Evolutionary conservation across 2,113 vertebrate species (phyloP).

Genomic region (Chamaea fasciata): DNA sequence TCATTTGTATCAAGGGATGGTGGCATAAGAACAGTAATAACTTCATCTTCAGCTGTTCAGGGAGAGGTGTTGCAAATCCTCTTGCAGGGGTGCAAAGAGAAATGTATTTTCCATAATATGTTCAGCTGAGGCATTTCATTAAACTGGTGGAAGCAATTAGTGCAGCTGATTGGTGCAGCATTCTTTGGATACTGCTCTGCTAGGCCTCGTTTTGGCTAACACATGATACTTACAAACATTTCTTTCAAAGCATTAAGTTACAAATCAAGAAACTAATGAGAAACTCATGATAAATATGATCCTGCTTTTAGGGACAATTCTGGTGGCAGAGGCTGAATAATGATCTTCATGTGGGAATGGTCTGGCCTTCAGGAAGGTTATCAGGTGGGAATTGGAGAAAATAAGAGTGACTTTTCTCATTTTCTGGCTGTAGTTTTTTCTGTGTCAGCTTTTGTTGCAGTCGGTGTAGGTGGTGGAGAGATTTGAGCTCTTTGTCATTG

Average conservation of each 20-base stretch:
- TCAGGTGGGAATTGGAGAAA: background rate
- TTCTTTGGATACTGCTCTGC: background rate
- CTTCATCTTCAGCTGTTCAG: slow-evolving; percentile 4
- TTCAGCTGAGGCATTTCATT: background rate
- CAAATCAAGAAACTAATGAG: background rate
- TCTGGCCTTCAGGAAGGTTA: background rate
- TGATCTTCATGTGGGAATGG: background rate
- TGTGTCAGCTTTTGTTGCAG: background rate
- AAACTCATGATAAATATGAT: background rate
- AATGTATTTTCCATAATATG: background rate
- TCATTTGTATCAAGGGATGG: background rate
- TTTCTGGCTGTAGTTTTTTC: background rate
- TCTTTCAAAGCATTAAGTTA: background rate
- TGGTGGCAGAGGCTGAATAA: background rate
- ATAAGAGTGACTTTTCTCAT: background rate
- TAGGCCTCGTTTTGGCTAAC: background rate
- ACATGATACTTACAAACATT: background rate
- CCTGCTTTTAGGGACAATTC: background rate
- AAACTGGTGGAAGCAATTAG: background rate
- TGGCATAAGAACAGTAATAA: background rate
- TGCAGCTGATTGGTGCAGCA: background rate
- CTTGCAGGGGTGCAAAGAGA: background rate
- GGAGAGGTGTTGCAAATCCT: background rate
- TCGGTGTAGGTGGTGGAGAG: background rate
- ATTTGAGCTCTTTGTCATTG: background rate